Base-by-base conservation (phyloP, 2,797 vertebrate species). In the Anguilla marmorata region DNA sequence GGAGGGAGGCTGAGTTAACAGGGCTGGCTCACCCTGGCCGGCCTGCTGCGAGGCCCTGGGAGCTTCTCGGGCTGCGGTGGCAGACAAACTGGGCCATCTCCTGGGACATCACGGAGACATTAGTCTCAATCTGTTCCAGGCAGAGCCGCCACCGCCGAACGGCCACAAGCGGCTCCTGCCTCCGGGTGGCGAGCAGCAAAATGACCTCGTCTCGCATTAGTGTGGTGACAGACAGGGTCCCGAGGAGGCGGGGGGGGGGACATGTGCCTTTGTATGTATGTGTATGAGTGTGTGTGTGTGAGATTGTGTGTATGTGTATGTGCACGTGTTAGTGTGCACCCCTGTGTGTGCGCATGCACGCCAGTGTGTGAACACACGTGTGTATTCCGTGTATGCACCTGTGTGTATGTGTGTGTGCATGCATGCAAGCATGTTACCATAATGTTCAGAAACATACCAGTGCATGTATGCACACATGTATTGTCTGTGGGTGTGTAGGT, bases 111-210 rank as follows among this genome's bases (percentile, higher is more conserved):
- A 41, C n/a, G 86, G 86, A 74, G 86, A 88, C 86, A 87, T 92
- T 90, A 87, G 84, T 92, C 89, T 92, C 87, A 85, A 88, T 92
- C 89, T 88, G 69, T 88, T 86, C 87, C 87, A 56, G 83, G 83
- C 84, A 85, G 84, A 85, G 48, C 24, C 12, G 80, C 85, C 88
- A 83, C 82, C 69, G 90, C 79, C 37, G 69, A 83, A 45, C 54
- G 66, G 79, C 48, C 85, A 45, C 85, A 45, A 69, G 8, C 69
- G 37, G 63, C 14, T 86, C 27, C 41, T 66, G 63, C 63, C 24
- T 45, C 63, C 48, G 85, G 60, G 30, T 30, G 45, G 80, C 2
- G 16, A 89, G 87, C 50, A 54, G 79, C 58, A 76, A 48, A 90
- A 50, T 66, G 86, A 89, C 86, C 86, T 84, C 37, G 14, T 85